These are phyloP conservation scores for Chrosomus eos DNA, from an alignment of 2,797 vertebrate species.

Conservation along the genomic window DNA sequence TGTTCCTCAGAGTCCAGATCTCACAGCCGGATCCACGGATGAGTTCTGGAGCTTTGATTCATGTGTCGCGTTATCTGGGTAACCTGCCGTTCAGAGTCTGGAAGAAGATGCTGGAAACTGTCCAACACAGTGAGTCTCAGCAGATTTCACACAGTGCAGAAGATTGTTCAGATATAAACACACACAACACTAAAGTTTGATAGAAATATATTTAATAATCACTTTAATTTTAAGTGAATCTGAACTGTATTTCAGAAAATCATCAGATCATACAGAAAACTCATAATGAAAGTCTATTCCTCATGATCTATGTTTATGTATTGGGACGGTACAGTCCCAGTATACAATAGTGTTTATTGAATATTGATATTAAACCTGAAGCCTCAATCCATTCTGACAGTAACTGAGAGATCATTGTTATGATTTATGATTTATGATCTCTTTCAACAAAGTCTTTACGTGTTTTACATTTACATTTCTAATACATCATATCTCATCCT, in stretches of 20 bases:
- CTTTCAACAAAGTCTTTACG: not conserved
- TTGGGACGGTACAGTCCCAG: too few relatives aligned
- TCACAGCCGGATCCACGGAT: not conserved
- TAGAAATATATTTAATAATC: not conserved
- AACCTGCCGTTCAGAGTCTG: constrained; percentile 5
- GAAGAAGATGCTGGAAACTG: not conserved
- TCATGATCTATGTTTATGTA: not conserved
- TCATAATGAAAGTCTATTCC: not conserved
- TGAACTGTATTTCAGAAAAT: not conserved
- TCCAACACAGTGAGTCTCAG: not conserved
- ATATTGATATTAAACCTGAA: not conserved
- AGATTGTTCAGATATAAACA: not conserved
- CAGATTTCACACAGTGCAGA: not conserved
- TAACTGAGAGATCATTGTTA: not conserved
- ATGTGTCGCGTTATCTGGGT: not conserved
- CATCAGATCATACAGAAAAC: not conserved
- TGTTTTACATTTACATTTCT: not conserved
- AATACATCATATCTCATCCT: not conserved
- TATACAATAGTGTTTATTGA: not conserved
- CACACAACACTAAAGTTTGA: not conserved
- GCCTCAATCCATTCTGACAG: not conserved
- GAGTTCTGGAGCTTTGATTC: not conserved
- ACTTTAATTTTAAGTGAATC: not conserved
- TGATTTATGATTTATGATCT: not conserved
- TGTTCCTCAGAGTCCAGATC: not conserved